Evolutionary conservation across 2,797 vertebrate genomes (phyloP), one percentile per base, ranked within the genome.

Genomic region (Podargus strigoides): DNA sequence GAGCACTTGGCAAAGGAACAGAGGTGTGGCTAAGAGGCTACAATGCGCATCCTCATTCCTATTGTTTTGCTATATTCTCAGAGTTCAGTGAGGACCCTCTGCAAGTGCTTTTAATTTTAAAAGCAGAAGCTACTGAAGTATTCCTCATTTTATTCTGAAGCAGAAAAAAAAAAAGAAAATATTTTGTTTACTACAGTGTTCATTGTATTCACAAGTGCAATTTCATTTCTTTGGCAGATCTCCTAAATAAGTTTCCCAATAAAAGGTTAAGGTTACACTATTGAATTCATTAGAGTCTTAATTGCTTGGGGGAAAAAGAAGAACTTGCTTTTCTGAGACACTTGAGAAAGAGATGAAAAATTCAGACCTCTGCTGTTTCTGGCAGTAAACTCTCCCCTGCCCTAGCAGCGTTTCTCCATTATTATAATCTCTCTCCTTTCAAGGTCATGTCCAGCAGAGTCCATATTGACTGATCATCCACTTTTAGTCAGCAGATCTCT

Each of bases 161-260:
- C 0, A 0, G n/a, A 26, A 37, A 87, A 36, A 32, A 32, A 27
- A 63, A 10, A 62, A 37, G 1, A 14, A 62, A 26, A 27, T 0
- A 30, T 55, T 15, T 74, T 86, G 27, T 55, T 89, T 82, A 46
- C 14, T 68, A 53, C 21, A 58, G 28, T 7, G 26, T 53, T 87
- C 5, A 8, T 69, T 58, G 6, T 30, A 82, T 37, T 68, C 47
- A 75, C 18, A 53, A 73, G 15, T 49, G 6, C 27, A 58, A 74
- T 53, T 76, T 90, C 4, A 66, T 62, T 85, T 87, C 37, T 75
- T 76, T 62, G 67, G 63, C 64, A 79, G 58, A 75, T 41, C 9
- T 60, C 66, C 36, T 22, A 72, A 60, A 41, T 15, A 55, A 32
- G 21, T 82, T 93, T 55, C 42, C 36, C 56, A 77, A 36, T 50